Evolutionary conservation across 2,888 invertebrate genomes (phyloP), one percentile per base, ranked within the genome.

Genomic region (Thalpophila matura): DNA sequence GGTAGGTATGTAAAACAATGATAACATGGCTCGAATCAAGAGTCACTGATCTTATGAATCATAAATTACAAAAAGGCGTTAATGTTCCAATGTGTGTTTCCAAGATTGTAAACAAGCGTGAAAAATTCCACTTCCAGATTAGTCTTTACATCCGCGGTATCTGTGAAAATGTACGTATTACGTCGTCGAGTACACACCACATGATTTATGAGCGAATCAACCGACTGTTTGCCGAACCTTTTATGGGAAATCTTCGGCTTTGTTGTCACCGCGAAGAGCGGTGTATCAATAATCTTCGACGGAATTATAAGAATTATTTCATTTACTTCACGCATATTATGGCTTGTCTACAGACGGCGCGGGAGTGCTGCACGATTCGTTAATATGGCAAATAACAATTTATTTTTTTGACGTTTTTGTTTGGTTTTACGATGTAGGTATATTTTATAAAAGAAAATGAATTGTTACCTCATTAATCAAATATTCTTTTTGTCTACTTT

Each of bases 151-250:
- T 71, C 77, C 45, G 51, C 38, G 70, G 65, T 61, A 70, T 57
- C 71, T 80, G 80, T 78, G 77, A 85, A 88, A 86, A 84, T 76
- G 71, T 83, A 81, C 75, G 78, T 81, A 86, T 83, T 86, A 86
- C 80, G 78, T 81, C 76, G 69, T 35, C 74, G 65, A 67, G 81
- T 81, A 84, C 83, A 82, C 57, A 68, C 73, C 14, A 76, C 68
- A 89, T 93, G 93, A 93, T 93, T 93, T 92, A 93, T 93, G 90
- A 82, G 81, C 77, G 78, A 82, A 82, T 82, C 80, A 69, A 75
- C 79, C 80, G 81, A 86, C 87, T 89, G 87, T 86, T 85, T 86
- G 86, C 86, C 86, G 79, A 84, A 83, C 90, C 88, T 86, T 88
- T 86, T 90, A 90, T 83, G 88, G 88, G 80, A 82, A 89, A 90